Percentiles rank a stretch among this genome's conserved stretches.
phyloP scores from a whole-genome alignment of 2,888 invertebrate species.

The Eugnorisma glareosa region DNA sequence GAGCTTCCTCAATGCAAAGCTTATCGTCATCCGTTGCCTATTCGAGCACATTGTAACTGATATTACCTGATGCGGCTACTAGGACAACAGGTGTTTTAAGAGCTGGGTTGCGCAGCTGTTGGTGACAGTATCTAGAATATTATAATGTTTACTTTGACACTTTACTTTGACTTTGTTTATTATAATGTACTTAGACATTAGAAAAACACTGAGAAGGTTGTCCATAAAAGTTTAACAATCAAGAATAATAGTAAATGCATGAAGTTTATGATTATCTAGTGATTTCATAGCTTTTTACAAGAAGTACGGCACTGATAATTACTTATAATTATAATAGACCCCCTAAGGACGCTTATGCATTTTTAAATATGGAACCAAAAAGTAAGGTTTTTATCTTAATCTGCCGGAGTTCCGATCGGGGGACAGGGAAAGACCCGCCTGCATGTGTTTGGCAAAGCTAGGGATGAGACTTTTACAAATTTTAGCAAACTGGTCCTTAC shows the following conservation, averaged over 20 bases:
- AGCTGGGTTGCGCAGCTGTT: background rate
- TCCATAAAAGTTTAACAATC: background rate
- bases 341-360: background rate
- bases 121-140: too few relatives aligned
- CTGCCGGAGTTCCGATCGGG: too few relatives aligned
- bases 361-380: background rate
- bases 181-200: background rate
- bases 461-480: background rate
- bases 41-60: conserved; percentile 32
- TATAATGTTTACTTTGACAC: background rate
- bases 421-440: too few relatives aligned
- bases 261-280: background rate
- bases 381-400: background rate
- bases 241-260: background rate
- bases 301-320: background rate
- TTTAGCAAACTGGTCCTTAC: conserved; percentile 8
- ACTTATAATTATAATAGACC: background rate
- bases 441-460: background rate
- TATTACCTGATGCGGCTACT: conserved; percentile 5
- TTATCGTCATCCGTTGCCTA: conserved; percentile 4
- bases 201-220: background rate
- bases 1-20: conserved; percentile 21
- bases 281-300: too few relatives aligned
- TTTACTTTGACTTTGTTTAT: too few relatives aligned
- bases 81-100: background rate